These are phyloP conservation scores for Mesoclemmys tuberculata DNA, from an alignment of 2,113 vertebrate species.

Conservation along the genomic window DNA sequence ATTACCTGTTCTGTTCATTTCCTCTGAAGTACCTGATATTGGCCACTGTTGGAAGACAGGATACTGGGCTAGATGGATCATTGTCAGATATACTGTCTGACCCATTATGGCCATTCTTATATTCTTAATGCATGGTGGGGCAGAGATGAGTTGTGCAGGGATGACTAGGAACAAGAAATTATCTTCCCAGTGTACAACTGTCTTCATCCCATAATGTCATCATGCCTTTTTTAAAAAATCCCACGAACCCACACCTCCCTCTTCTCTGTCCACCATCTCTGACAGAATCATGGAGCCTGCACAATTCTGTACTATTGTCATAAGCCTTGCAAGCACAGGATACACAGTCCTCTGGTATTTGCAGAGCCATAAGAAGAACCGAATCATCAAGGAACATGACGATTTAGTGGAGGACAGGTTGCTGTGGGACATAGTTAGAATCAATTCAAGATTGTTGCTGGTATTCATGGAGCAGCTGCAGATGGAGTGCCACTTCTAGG, in stretches of 20 bases:
- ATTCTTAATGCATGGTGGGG: neutral
- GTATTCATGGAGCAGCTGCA: too few relatives aligned
- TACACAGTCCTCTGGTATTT: neutral
- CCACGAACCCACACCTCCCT: neutral
- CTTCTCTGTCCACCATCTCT: neutral
- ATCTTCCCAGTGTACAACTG: neutral
- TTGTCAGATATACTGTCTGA: too few relatives aligned
- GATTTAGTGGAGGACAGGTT: neutral
- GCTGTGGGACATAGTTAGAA: too few relatives aligned
- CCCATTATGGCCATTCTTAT: too few relatives aligned
- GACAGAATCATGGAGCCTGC: neutral
- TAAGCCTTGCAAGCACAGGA: neutral
- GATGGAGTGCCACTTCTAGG: too few relatives aligned
- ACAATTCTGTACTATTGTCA: neutral
- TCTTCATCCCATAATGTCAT: neutral
- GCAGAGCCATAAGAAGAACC: neutral
- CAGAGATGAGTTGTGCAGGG: neutral
- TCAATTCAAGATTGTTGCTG: too few relatives aligned
- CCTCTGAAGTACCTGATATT: too few relatives aligned
- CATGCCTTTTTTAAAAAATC: neutral
- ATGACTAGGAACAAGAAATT: neutral
- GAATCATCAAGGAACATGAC: neutral
- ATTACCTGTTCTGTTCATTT: too few relatives aligned
- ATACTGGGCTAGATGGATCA: too few relatives aligned
- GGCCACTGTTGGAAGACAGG: too few relatives aligned